These are phyloP conservation scores for Corbicula japonica DNA, from an alignment of 2,888 invertebrate genomes.

Conservation along the genomic window DNA sequence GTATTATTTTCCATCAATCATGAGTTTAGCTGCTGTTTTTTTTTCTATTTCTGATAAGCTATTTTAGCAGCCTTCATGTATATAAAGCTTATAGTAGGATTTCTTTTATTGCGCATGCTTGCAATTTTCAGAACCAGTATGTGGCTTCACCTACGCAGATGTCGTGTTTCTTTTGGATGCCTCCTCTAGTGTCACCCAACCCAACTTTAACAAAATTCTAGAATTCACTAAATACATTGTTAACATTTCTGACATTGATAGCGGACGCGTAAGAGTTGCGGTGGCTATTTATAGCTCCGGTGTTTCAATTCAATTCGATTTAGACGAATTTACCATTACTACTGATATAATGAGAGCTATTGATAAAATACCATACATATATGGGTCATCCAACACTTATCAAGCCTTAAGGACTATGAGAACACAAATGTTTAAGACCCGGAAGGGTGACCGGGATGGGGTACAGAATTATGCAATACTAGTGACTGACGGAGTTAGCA, in stretches of 20 bases:
- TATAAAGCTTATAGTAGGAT: background rate
- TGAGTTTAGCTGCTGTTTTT: no score
- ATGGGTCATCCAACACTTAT: conserved; percentile 69
- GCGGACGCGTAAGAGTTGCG: conserved; percentile 59
- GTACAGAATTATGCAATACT: conserved; percentile 73
- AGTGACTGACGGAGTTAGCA: conserved; percentile 80
- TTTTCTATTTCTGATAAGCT: background rate
- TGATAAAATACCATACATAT: conserved; percentile 51
- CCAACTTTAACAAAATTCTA: conserved; percentile 75
- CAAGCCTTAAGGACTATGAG: conserved; percentile 63
- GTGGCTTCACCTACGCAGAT: conserved; percentile 67
- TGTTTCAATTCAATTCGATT: conserved; percentile 70
- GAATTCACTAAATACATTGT: conserved; percentile 70
- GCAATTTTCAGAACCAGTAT: conserved; percentile 44
- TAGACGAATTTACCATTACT: conserved; percentile 67
- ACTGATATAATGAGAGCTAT: conserved; percentile 66
- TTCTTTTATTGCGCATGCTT: conserved; percentile 25
- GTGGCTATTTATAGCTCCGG: conserved; percentile 69
- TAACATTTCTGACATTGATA: conserved; percentile 60
- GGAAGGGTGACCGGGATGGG: conserved; percentile 66
- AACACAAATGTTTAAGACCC: conserved; percentile 61
- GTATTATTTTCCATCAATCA: no score
- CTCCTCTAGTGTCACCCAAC: conserved; percentile 76
- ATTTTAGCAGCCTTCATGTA: background rate
- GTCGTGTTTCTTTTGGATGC: conserved; percentile 76